Conservation (phyloP, 2,797 vertebrate species). For the Triplophysa bombifrons region DNA sequence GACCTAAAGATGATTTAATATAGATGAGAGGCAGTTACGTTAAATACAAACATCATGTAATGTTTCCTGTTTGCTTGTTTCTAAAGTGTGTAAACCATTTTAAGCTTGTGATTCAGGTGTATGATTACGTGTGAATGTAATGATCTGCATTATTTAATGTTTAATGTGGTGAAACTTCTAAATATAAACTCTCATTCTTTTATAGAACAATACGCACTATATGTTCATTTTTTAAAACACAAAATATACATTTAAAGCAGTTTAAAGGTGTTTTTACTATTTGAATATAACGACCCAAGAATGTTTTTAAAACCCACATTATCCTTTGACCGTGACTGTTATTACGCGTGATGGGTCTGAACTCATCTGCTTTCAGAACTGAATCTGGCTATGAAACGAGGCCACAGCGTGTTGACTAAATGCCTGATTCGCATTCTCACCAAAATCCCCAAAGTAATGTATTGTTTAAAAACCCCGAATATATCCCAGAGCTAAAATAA, state of each 20-base stretch:
- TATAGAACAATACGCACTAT: no score
- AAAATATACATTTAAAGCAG: not conserved
- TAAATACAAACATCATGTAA: not conserved
- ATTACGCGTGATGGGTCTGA: not conserved
- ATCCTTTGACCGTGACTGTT: not conserved
- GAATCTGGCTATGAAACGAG: constrained; percentile 38
- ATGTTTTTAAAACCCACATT: not conserved
- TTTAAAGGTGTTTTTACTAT: no score
- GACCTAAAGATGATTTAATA: no score
- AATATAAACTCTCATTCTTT: no score
- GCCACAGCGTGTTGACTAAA: constrained; percentile 37
- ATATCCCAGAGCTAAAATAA: constrained; percentile 82
- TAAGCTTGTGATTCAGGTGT: not conserved
- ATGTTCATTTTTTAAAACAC: not conserved
- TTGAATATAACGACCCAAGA: no score
- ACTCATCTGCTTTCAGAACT: constrained; percentile 5
- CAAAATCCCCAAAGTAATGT: constrained; percentile 59
- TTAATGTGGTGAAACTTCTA: no score
- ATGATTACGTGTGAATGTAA: no score
- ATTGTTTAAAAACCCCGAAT: constrained; percentile 66
- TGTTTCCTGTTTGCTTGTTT: constrained; percentile 1
- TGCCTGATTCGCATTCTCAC: constrained; percentile 46
- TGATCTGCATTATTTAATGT: no score
- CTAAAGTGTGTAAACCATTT: not conserved
- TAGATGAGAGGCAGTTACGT: no score